Conservation (phyloP, 2,888 invertebrate species). For the Euproctis similis region DNA sequence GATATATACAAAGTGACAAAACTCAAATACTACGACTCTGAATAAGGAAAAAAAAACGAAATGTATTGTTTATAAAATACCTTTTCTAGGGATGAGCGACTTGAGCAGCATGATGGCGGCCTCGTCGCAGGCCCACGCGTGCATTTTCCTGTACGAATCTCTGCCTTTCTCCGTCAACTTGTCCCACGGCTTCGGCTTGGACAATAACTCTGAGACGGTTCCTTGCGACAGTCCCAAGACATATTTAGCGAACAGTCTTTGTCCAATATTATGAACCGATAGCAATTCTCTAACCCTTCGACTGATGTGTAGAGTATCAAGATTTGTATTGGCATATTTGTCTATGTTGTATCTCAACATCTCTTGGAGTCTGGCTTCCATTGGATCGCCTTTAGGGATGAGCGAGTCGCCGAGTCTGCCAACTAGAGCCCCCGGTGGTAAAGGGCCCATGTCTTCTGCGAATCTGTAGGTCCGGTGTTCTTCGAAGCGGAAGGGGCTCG, state of each 20-base stretch:
- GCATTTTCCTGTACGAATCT: conserved; percentile 99
- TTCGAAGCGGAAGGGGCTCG: conserved; percentile 85
- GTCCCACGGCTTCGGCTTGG: conserved; percentile 99
- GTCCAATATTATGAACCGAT: conserved; percentile 98
- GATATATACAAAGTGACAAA: conserved; percentile 2
- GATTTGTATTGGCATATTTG: conserved; percentile 93
- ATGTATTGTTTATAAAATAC: conserved; percentile 64
- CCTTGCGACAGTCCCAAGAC: conserved; percentile 97
- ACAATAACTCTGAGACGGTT: conserved; percentile 97
- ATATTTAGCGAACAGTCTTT: conserved; percentile 98
- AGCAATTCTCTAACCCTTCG: conserved; percentile 94
- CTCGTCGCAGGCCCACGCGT: conserved; percentile 99
- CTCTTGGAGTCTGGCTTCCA: conserved; percentile 94
- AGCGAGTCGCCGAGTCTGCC: conserved; percentile 91
- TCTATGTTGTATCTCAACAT: conserved; percentile 97
- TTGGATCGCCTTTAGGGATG: conserved; percentile 94
- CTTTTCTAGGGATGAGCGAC: conserved; percentile 98
- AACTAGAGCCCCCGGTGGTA: conserved; percentile 88
- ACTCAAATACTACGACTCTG: conserved; percentile 3
- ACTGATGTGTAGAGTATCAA: conserved; percentile 96
- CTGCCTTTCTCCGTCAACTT: conserved; percentile 99
- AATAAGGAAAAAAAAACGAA: conserved; percentile 10
- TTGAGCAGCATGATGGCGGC: conserved; percentile 97
- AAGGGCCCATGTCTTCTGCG: conserved; percentile 85
- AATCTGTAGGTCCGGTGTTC: conserved; percentile 88